Conservation (phyloP, 2,797 vertebrate species). For the Dryobates pubescens region DNA sequence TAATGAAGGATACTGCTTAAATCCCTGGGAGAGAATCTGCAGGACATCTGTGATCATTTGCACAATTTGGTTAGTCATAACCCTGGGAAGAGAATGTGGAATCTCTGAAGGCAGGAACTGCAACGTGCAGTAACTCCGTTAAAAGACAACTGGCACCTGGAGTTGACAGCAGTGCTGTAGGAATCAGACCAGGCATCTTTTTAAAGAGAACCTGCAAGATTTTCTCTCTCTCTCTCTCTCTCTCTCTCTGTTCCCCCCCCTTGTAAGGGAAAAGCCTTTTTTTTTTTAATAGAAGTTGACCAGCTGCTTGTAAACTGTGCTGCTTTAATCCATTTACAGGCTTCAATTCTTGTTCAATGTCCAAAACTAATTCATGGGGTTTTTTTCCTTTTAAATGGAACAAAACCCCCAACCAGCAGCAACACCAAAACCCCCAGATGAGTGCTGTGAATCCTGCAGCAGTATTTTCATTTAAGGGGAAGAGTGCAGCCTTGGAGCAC, state of each 20-base stretch:
- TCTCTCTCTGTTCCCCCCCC: neutral
- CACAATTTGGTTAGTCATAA: constrained; percentile 72
- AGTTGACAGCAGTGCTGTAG: neutral
- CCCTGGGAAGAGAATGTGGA: constrained; percentile 44
- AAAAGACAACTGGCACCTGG: neutral
- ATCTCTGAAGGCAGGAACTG: neutral
- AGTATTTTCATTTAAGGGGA: neutral
- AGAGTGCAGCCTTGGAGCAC: neutral
- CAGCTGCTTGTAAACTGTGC: neutral
- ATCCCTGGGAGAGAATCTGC: constrained; percentile 72
- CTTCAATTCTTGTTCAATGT: neutral
- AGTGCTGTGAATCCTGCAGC: neutral
- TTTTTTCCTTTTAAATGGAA: neutral
- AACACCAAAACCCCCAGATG: neutral
- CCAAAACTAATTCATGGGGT: neutral
- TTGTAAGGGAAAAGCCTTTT: neutral
- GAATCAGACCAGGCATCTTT: neutral
- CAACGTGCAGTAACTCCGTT: neutral
- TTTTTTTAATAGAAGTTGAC: neutral
- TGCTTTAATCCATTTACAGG: constrained; percentile 24
- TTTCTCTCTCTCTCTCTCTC: too few relatives aligned
- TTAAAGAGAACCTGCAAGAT: neutral
- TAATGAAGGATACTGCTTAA: constrained; percentile 68
- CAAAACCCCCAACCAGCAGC: neutral
- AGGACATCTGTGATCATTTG: constrained; percentile 81